Base-by-base conservation (phyloP, 2,888 invertebrate species). In the Xylota sylvarum region DNA sequence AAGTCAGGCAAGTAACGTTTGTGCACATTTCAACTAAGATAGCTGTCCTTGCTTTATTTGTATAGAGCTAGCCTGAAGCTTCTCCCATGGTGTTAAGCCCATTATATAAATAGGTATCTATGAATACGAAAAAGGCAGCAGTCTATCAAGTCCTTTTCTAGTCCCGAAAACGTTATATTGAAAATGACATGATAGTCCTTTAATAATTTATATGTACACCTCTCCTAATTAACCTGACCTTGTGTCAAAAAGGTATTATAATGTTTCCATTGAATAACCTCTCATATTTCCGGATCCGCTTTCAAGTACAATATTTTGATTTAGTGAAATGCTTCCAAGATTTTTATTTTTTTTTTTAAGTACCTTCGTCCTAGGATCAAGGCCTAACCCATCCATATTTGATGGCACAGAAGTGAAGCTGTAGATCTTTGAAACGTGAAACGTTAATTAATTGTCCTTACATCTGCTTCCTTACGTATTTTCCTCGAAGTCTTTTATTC, bases 371-470 rank as follows among this genome's bases (percentile, higher is more conserved):
- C 12, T 2, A 7, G 69, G 60, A 77, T 69, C 60, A 77, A 43
- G 52, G 62, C 43, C 30, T 43, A 52, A 9, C 32, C 40, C 56
- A 69, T 69, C 5, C 52, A 69, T 69, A 27, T 56, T 43, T 23
- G 35, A 52, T 50, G 37, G 2, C 35, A 30, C n/a, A 27, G 56
- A 32, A 52, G 12, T 23, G 12, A n/a, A 35, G 35, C n/a, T 35
- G 52, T 37, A 27, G 9, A 48, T 43, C 55, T 35, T 35, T 19
- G 37, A 70, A 72, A 64, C 56, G 30, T 64, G 27, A 48, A 64
- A 56, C 56, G 46, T 55, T 64, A 37, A 64, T 55, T 70, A 64
- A 72, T 64, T 79, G 64, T 76, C 37, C 35, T 74, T 56, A 27
- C 50, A 19, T 17, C 27, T 43, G 10, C 48, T 23, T 76, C 37